Evolutionary conservation across 2,797 vertebrate species (phyloP).

Genomic region (Anolis apletophallus): DNA sequence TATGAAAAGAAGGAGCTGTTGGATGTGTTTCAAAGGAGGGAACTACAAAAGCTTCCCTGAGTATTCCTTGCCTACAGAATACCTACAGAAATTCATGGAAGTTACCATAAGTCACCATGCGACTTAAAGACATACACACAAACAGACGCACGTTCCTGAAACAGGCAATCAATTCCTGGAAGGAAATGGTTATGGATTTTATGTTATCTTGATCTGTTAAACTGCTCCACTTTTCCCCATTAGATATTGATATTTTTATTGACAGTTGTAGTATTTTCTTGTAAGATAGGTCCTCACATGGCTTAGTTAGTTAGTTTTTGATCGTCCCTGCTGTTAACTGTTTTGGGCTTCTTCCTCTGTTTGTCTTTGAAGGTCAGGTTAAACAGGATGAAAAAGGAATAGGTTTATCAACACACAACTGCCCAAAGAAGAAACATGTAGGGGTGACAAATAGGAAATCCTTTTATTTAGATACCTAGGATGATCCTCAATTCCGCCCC

Average conservation of each 20-base stretch:
- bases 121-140: too few species aligned
- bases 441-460: background rate
- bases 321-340: background rate
- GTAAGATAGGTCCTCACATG: too few species aligned
- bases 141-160: background rate
- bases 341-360: background rate
- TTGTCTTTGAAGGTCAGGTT: background rate
- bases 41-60: too few species aligned
- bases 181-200: background rate
- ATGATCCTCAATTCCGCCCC: background rate
- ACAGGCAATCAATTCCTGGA: background rate
- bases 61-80: too few species aligned
- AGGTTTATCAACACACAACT: background rate
- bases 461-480: background rate
- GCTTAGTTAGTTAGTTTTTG: background rate
- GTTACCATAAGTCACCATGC: too few species aligned
- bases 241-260: slow-evolving; percentile 7
- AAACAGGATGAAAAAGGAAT: background rate
- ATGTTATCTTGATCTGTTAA: background rate
- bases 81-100: too few species aligned
- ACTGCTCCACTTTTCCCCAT: background rate
- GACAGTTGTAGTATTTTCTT: background rate
- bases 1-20: too few species aligned
- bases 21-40: too few species aligned
- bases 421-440: background rate